A percentile compares a stretch with the other conserved stretches of the same genome.
Evolutionary conservation across 2,888 invertebrate genomes (phyloP).

Genomic region (Escarpia spicata): DNA sequence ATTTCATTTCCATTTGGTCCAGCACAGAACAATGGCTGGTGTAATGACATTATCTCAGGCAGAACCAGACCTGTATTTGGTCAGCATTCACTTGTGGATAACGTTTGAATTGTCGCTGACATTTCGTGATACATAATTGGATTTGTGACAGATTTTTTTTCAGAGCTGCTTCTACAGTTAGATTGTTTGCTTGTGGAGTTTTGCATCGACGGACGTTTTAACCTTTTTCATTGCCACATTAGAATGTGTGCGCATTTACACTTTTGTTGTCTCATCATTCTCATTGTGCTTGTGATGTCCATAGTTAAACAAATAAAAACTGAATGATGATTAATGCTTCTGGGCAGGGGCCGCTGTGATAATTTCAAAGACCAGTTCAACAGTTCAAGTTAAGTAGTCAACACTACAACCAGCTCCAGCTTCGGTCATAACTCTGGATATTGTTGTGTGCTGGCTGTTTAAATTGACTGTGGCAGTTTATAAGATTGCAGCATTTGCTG

Average conservation of each 20-base stretch:
- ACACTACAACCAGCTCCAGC: not conserved
- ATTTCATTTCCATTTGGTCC: not conserved
- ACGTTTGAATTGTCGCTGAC: not conserved
- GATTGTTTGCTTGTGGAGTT: not conserved
- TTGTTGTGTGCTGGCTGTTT: not conserved
- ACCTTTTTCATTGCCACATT: no score
- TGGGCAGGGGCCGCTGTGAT: not conserved
- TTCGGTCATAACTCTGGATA: not conserved
- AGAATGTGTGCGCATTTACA: no score
- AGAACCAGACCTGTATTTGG: not conserved
- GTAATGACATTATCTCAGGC: not conserved
- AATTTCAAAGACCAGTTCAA: not conserved
- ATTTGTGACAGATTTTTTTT: not conserved
- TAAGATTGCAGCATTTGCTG: not conserved
- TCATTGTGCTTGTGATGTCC: not conserved
- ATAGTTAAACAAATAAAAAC: not conserved
- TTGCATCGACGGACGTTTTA: no score
- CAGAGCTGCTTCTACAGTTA: not conserved
- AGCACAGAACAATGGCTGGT: constrained; percentile 13
- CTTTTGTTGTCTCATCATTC: no score
- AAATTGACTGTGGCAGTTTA: not conserved
- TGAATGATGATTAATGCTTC: not conserved
- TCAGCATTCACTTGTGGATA: not conserved
- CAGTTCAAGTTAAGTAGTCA: not conserved
- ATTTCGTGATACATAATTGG: not conserved